Evolutionary conservation across 2,113 vertebrate genomes (phyloP), one percentile per base, ranked within the genome.

Genomic region (Dolichallabes microphthalmus): DNA sequence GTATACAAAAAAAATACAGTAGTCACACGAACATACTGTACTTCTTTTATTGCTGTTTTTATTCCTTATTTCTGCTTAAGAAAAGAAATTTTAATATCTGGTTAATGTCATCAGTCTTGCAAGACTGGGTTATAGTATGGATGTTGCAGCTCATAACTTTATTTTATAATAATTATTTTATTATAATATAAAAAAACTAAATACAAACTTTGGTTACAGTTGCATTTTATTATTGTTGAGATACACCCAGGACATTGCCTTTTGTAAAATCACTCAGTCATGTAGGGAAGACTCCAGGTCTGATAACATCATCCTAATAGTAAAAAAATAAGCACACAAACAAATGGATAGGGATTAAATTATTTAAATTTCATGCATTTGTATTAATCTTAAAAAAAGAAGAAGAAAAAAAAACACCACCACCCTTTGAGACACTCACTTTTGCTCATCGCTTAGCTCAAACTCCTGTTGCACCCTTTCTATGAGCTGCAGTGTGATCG

Each of bases 401-500:
- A 25, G 22, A 85, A 50, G 64, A 15, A 52, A 50, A 68, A 15
- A 52, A 50, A 86, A 9, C 3, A 30, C n/a, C n/a, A n/a, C n/a
- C n/a, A n/a, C n/a, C n/a, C n/a, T 25, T 5, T 1, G 15, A 5
- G n/a, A 10, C 8, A 35, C 95, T 96, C 91, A 98, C 98, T 91
- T 96, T 63, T 97, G 95, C 35, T 95, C 83, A 53, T 94, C 91
- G 8, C 88, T 93, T 69, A 96, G 85, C 2, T 92, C 52, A 78
- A 96, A 96, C 45, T 96, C 95, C 25, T 92, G 30, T 84, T 87
- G 89, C 0, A 83, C 88, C 79, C 88, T 92, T 84, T 89, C 90
- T 3, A 93, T 91, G 17, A 99, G 94, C 10, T 0, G 80, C 0
- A 94, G 87, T 0, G 93, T 94, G 0, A 88, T 12, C 1, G 93